These are phyloP conservation scores for Petrocephalus zakoni DNA, from an alignment of 2,113 vertebrate genomes.

Conservation along the genomic window DNA sequence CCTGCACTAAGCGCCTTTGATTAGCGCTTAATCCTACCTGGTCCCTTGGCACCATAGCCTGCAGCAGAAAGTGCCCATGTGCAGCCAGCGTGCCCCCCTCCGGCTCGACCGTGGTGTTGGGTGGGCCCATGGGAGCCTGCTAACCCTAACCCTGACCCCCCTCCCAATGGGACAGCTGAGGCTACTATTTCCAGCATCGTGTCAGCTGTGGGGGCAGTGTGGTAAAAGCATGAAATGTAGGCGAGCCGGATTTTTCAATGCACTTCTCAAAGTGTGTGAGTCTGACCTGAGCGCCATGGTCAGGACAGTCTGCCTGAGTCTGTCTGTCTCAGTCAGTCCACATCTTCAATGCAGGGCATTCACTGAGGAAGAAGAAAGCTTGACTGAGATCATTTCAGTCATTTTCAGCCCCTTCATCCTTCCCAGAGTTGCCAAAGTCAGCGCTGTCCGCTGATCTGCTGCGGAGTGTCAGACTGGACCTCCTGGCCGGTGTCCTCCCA, in stretches of 20 bases:
- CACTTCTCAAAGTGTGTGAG: neutral
- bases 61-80: too few species aligned
- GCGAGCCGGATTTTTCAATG: neutral
- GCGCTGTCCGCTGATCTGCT: neutral
- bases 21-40: neutral
- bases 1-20: neutral
- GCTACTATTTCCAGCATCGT: constrained; percentile 47
- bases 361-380: neutral
- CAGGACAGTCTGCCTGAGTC: too few species aligned
- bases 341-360: neutral
- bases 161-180: constrained; percentile 43
- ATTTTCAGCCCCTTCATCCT: too few species aligned
- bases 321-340: neutral
- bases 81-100: too few species aligned
- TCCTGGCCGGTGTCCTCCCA: neutral
- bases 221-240: neutral
- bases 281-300: neutral
- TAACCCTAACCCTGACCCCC: too few species aligned
- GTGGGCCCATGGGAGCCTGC: constrained; percentile 4
- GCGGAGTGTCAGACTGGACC: neutral
- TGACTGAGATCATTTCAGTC: too few species aligned
- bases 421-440: too few species aligned
- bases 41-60: too few species aligned
- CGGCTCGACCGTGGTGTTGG: too few species aligned
- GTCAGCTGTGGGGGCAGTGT: neutral